Evolutionary conservation across 1,140 invertebrate genomes (phyloP), one percentile per base, ranked within the genome.

Genomic region (Trypoxylus dichotomus): DNA sequence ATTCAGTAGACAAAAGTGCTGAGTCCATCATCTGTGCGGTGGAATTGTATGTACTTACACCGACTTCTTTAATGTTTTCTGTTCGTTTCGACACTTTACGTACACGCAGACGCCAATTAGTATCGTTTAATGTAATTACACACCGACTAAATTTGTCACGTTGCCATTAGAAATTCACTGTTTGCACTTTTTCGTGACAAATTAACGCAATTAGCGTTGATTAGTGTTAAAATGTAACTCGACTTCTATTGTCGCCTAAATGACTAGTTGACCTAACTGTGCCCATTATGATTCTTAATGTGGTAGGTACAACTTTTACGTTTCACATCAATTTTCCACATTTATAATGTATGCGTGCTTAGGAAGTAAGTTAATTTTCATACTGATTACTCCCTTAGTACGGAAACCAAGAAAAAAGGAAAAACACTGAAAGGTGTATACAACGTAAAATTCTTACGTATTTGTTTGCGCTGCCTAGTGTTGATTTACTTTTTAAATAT

Each of bases 91-190:
- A 68, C 60, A 68, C 60, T 68, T 68, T 68, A 68, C 21, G 60
- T 68, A 68, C 25, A 68, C 60, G 60, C 60, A 68, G 60, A 68
- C 60, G 24, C 24, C 60, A 68, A 68, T 68, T 68, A 68, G 60
- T 68, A 68, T 68, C 60, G 60, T 68, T 68, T 68, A 68, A 68
- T 68, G 60, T 68, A 68, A 68, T 68, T 68, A 68, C 60, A 29
- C 24, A 68, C 60, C 60, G 60, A 29, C 60, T 68, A 68, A 68
- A 68, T 68, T 68, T 68, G 60, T 68, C 60, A 68, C 60, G 60
- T 68, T 68, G 60, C 60, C 60, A 68, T 68, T 68, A 68, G 60
- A 68, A 68, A 68, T 68, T 68, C 60, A 68, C 60, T 68, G 60
- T 68, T 68, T 68, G 60, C 60, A 68, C 60, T 68, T 68, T 68